These are phyloP conservation scores for Stictocephala bisonia DNA, from an alignment of 2,888 invertebrate species.

Conservation along the genomic window DNA sequence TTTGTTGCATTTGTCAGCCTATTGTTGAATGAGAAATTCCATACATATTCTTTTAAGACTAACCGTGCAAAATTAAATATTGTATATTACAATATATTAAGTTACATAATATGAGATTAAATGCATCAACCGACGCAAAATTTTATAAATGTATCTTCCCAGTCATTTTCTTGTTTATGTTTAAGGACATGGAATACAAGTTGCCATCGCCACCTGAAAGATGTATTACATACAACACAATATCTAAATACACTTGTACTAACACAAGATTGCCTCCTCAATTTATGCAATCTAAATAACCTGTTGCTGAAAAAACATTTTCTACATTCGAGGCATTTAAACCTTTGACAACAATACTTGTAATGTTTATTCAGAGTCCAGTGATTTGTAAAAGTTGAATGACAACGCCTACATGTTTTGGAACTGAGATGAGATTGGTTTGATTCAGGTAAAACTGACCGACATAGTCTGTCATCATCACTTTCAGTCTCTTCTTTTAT, in stretches of 20 bases:
- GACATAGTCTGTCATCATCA: neutral
- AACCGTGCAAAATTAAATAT: too few species aligned
- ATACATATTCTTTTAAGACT: too few species aligned
- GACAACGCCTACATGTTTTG: neutral
- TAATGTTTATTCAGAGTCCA: neutral
- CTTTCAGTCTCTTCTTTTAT: too few species aligned
- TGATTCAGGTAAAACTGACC: neutral
- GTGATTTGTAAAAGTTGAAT: neutral
- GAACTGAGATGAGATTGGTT: neutral
- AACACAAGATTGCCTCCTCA: neutral
- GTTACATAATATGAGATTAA: too few species aligned
- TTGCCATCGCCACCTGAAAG: constrained; percentile 17
- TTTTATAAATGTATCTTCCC: too few species aligned
- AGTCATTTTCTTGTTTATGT: too few species aligned
- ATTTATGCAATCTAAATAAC: neutral
- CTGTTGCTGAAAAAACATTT: constrained; percentile 1
- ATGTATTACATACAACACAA: neutral
- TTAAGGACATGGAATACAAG: constrained; percentile 8
- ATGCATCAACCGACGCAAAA: too few species aligned
- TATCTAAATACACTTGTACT: neutral
- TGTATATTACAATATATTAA: too few species aligned
- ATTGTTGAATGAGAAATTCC: too few species aligned
- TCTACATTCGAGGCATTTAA: constrained; percentile 18
- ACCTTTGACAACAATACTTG: neutral
- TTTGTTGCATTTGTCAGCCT: too few species aligned